Evolutionary conservation across 2,888 invertebrate species (phyloP), one percentile per base, ranked within the genome.

Genomic region (Scrobipalpa costella): DNA sequence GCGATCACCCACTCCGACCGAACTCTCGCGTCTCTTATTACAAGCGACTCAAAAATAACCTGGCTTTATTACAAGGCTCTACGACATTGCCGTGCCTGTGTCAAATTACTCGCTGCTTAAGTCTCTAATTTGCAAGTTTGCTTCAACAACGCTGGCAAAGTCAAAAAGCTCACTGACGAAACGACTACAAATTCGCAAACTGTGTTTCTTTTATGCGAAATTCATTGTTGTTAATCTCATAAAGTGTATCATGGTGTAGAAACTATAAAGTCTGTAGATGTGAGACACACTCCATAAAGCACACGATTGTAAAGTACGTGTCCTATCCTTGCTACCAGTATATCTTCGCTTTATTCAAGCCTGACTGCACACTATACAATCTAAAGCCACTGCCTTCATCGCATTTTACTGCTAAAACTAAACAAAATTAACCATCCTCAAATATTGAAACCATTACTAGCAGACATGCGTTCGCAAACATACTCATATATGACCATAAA

Each of bases 301-400:
- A 75, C 73, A 73, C 69, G 68, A 76, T 74, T 76, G 74, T 77
- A 75, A 79, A 78, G 76, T 75, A 73, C 71, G 73, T 71, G 72
- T 73, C 74, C 76, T 73, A 76, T 72, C 72, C 71, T 68, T 70
- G 69, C 71, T 76, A 72, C 72, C 72, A 75, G 73, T 81, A 83
- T 80, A 82, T 79, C 78, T 78, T 75, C 71, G 72, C 75, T 83
- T 81, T 78, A 79, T 78, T 78, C 73, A 76, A 76, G 73, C 72
- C 74, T 77, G 67, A 67, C 73, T 73, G 73, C 74, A 76, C 70
- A 75, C 15, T 66, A 68, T 63, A 69, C 50, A 52, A 21, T 11
- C 9, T 5, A 52, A 9, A 73, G 74, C 66, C 70, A 52, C 68
- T 69, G 70, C 74, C 80, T 74, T 69, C 71, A 76, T 76, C 75